Evolutionary conservation across 2,113 vertebrate species (phyloP).

Genomic region (Thermophis baileyi): DNA sequence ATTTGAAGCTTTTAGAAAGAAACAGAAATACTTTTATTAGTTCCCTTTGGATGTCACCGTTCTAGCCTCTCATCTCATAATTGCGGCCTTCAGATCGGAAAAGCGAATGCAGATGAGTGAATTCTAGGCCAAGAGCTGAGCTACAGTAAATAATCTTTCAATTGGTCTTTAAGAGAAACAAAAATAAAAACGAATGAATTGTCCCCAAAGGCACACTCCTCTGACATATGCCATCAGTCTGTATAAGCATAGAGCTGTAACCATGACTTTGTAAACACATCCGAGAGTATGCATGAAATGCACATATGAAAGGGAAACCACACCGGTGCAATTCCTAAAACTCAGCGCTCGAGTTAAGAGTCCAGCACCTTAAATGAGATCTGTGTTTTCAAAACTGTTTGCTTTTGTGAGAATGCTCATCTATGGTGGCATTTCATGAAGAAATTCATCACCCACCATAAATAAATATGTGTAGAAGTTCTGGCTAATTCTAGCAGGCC

Average conservation of each 20-base stretch:
- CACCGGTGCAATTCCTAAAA: slow-evolving; percentile 65
- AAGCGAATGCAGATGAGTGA: slow-evolving; percentile 55
- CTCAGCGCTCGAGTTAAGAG: slow-evolving; percentile 62
- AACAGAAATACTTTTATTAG: neutral
- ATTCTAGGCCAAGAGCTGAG: slow-evolving; percentile 55
- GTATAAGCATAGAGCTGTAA: slow-evolving; percentile 63
- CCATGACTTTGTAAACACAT: slow-evolving; percentile 69
- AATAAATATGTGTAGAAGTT: slow-evolving; percentile 3
- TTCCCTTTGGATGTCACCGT: slow-evolving; percentile 33
- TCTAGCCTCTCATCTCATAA: slow-evolving; percentile 59
- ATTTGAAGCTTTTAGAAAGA: neutral
- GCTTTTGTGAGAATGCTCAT: slow-evolving; percentile 49
- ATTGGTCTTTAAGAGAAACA: slow-evolving; percentile 28
- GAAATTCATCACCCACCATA: neutral
- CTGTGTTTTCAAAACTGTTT: slow-evolving; percentile 64
- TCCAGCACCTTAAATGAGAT: slow-evolving; percentile 62
- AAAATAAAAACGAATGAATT: slow-evolving; percentile 57
- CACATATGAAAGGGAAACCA: slow-evolving; percentile 70
- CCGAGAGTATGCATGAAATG: slow-evolving; percentile 51
- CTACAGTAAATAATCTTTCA: slow-evolving; percentile 69
- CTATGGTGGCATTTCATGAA: slow-evolving; percentile 27
- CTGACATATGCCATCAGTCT: slow-evolving; percentile 61
- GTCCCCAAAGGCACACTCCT: slow-evolving; percentile 67
- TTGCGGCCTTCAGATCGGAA: slow-evolving; percentile 46
- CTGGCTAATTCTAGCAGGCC: neutral